These are phyloP conservation scores for Petrosia ficiformis DNA, from an alignment of 37 sponge, comb jelly and placozoan genomes.

Conservation along the genomic window DNA sequence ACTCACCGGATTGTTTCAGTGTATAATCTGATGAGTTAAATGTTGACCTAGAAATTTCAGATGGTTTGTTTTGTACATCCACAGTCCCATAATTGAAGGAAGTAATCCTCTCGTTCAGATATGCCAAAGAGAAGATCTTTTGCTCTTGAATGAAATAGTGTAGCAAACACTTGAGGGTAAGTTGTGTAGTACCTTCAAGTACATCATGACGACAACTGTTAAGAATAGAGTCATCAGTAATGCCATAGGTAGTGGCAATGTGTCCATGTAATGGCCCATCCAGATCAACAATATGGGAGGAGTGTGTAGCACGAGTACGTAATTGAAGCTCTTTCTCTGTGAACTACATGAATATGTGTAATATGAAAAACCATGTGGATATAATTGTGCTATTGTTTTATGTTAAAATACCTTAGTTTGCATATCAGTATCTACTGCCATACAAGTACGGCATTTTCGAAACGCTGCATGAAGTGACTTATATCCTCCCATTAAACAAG, in stretches of 20 bases:
- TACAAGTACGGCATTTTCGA: no score
- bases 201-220: no score
- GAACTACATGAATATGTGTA: conserved; percentile 20
- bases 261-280: no score
- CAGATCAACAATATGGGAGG: conserved; percentile 26
- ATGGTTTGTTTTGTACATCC: background rate
- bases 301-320: conserved; percentile 2
- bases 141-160: conserved; percentile 1
- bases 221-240: no score
- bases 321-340: conserved; percentile 12
- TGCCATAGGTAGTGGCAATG: no score
- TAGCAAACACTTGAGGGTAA: background rate
- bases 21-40: background rate
- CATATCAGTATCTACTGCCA: no score
- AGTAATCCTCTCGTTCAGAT: background rate
- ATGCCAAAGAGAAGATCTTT: conserved; percentile 9
- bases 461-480: no score
- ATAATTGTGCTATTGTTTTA: no score
- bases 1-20: background rate
- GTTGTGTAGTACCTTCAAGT: background rate
- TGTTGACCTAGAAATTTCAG: background rate
- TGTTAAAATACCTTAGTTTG: no score
- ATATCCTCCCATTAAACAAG: no score
- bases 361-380: no score
- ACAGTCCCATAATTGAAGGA: background rate